Base-by-base conservation (phyloP, 2,797 vertebrate genomes). In the Ctenopoma multispine region DNA sequence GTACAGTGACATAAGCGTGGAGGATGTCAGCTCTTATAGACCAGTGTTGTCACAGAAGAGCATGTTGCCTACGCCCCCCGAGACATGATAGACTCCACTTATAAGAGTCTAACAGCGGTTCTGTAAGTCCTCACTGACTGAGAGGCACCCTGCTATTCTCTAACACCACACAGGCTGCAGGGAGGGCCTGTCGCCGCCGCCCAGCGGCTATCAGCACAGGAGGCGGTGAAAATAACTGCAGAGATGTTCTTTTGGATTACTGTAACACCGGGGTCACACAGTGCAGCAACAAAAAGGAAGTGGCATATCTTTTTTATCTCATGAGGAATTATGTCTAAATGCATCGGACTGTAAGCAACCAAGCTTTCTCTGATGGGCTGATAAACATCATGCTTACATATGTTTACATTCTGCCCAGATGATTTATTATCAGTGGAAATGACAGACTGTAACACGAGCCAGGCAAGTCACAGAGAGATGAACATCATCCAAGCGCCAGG, bases 331-430 rank as follows among this genome's bases (percentile, higher is more conserved):
- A 64, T 17, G 36, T 69, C 49, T 63, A 65, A 82, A 69, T 69
- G 49, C 44, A 78, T 71, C 56, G 54, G 7, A 46, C 27, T 59
- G 61, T 47, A 90, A 85, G 89, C 78, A 89, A 86, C 83, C 54
- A 76, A 34, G 57, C 17, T 29, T 38, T n/a, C 21, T 43, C 13
- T 0, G 11, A 61, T 36, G 20, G 44, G 4, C 6, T 31, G 58
- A 77, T 67, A 51, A 77, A 55, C 7, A 58, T 50, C 69, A 7
- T 24, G 9, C 23, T 44, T 17, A 5, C 21, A 23, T 17, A 64
- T 46, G n/a, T 9, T 14, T 3, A 10, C 2, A 13, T 54, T 23
- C 49, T 6, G 7, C 21, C 15, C 36, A 59, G 20, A 38, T 59
- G 21, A 31, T 61, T 64, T n/a, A 47, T 40, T 4, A 11, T 36